A percentile compares a stretch with the other conserved stretches of the same genome.
Evolutionary conservation across 2,888 invertebrate species (phyloP).

Genomic region (Yponomeuta sedellus): DNA sequence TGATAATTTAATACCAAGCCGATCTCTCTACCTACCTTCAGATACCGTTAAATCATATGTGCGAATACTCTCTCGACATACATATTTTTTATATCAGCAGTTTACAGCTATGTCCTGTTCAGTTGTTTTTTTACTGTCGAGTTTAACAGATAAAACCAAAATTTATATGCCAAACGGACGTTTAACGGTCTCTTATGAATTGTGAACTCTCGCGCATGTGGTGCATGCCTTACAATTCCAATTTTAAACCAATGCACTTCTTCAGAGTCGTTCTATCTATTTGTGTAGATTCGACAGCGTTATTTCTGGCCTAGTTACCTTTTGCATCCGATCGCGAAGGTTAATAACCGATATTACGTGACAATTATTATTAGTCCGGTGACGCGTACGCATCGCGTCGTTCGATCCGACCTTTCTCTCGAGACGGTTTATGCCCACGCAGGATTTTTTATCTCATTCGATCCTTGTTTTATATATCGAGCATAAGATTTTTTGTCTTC

Average conservation of each 20-base stretch:
- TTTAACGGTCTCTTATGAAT: conserved; percentile 7
- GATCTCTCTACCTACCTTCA: not conserved
- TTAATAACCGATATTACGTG: conserved; percentile 20
- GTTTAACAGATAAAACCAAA: not conserved
- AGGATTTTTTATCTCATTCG: conserved; percentile 31
- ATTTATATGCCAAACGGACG: conserved; percentile 6
- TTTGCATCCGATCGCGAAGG: conserved; percentile 10
- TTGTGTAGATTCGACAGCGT: not conserved
- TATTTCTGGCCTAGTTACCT: conserved; percentile 5
- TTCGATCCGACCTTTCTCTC: conserved; percentile 32
- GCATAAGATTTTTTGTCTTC: not conserved
- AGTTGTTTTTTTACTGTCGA: conserved; percentile 7
- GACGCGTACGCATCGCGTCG: conserved; percentile 25
- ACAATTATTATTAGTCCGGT: conserved; percentile 34
- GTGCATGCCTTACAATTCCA: not conserved
- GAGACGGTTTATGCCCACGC: conserved; percentile 49
- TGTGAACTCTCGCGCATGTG: not conserved
- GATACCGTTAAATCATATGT: conserved; percentile 44
- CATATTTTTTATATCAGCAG: conserved; percentile 29
- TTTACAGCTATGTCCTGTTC: conserved; percentile 42
- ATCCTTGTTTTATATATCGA: not conserved
- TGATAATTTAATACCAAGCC: conserved; percentile 1
- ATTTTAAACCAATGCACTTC: conserved; percentile 1
- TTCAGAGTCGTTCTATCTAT: not conserved
- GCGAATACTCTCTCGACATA: conserved; percentile 33